Evolutionary conservation across 2,888 invertebrate genomes (phyloP).

Genomic region (Augochlorella aurata): DNA sequence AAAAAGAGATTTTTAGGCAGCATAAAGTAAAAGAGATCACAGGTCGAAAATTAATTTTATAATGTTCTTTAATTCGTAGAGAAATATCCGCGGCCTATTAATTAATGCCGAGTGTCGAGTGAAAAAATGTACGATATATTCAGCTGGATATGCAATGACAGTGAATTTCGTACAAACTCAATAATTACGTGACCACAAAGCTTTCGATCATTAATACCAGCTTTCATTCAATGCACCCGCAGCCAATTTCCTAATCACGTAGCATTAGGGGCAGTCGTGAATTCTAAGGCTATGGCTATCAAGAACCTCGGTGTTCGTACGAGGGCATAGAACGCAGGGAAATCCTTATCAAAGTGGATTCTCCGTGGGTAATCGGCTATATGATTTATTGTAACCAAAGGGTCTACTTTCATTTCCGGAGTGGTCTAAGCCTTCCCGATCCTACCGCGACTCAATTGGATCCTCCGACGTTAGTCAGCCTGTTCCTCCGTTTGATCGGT

Average conservation of each 20-base stretch:
- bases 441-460: constrained; percentile 53
- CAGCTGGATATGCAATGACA: too few relatives aligned
- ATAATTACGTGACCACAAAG: not conserved
- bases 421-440: constrained; percentile 51
- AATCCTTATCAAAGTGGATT: constrained; percentile 63
- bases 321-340: constrained; percentile 19
- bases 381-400: constrained; percentile 68
- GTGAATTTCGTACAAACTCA: not conserved
- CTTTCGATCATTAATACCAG: not conserved
- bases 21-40: too few relatives aligned
- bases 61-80: too few relatives aligned
- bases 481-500: constrained; percentile 41
- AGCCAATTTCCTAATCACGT: constrained; percentile 18
- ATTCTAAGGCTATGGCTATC: not conserved
- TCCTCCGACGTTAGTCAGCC: constrained; percentile 37
- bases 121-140: not conserved
- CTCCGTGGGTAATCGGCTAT: constrained; percentile 62
- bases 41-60: too few relatives aligned
- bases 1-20: too few relatives aligned
- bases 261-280: constrained; percentile 5
- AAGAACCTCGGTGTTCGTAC: not conserved
- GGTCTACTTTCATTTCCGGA: constrained; percentile 67
- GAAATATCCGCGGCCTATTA: too few relatives aligned
- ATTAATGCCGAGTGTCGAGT: too few relatives aligned
- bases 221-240: constrained; percentile 2